Evolutionary conservation across 2,888 invertebrate species (phyloP).

Genomic region (Netelia fuscicornis): DNA sequence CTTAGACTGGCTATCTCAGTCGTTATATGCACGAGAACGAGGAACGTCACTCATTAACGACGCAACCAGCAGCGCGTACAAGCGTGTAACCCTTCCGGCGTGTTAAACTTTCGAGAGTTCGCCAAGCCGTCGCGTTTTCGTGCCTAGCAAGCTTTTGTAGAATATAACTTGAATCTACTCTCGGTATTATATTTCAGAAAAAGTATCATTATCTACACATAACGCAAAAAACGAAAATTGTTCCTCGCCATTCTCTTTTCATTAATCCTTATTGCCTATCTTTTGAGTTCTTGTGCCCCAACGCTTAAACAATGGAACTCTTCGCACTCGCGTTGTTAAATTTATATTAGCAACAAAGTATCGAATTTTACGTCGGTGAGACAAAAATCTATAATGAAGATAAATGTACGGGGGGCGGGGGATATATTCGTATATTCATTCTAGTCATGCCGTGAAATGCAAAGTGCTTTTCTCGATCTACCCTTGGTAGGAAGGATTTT

Average conservation of each 20-base stretch:
- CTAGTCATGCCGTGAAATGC: background rate
- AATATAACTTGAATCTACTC: background rate
- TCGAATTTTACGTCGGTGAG: background rate
- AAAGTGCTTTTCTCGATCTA: conserved; percentile 45
- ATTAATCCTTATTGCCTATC: background rate
- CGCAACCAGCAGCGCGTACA: conserved; percentile 64
- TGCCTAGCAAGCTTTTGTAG: background rate
- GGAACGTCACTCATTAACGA: conserved; percentile 69
- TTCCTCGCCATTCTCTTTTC: background rate
- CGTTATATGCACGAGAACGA: conserved; percentile 1
- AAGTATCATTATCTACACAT: background rate
- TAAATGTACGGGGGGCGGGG: no score
- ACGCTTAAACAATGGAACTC: background rate
- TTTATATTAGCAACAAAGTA: no score
- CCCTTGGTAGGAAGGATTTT: conserved; percentile 31
- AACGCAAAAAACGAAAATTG: background rate
- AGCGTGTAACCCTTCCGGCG: conserved; percentile 67
- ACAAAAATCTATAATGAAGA: background rate
- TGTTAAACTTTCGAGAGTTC: conserved; percentile 66
- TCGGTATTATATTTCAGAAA: conserved; percentile 4
- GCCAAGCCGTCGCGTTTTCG: background rate
- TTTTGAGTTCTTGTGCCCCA: background rate
- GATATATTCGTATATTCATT: background rate
- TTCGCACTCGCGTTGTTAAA: no score
- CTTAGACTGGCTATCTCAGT: background rate